phyloP scores from a whole-genome alignment of 2,888 invertebrate species.

The Stramonita haemastoma region DNA sequence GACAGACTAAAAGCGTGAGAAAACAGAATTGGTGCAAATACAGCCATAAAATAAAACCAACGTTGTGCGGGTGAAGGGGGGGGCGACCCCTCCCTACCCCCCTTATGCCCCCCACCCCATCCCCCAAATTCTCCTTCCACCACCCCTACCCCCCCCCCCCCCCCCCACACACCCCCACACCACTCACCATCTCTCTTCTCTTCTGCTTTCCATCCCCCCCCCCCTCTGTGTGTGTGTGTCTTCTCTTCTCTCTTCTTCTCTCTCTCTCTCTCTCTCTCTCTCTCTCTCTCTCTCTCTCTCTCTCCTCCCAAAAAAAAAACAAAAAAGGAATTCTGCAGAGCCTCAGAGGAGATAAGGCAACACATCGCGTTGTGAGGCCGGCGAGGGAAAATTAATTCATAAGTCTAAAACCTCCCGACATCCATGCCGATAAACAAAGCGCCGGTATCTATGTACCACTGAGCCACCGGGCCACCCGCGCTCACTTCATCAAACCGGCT shows the following conservation, averaged over 20 bases:
- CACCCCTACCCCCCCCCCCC: neutral
- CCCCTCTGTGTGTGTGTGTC: neutral
- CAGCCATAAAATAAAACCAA: too few relatives aligned
- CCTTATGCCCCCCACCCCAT: neutral
- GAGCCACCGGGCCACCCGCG: slow-evolving; percentile 34
- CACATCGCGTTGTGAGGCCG: slow-evolving; percentile 2
- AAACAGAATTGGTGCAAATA: too few relatives aligned
- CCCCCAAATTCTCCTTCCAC: neutral
- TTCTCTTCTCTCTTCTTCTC: too few relatives aligned
- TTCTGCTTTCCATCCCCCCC: neutral
- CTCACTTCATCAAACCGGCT: slow-evolving; percentile 10
- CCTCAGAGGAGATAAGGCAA: neutral
- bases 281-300: too few relatives aligned
- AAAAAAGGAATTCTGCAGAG: too few relatives aligned
- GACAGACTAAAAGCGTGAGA: too few relatives aligned
- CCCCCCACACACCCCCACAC: neutral
- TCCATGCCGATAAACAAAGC: slow-evolving; percentile 3
- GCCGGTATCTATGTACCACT: slow-evolving; percentile 28
- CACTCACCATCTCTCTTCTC: neutral
- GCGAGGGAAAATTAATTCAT: slow-evolving; percentile 36
- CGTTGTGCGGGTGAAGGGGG: too few relatives aligned
- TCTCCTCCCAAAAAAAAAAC: too few relatives aligned
- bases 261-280: too few relatives aligned
- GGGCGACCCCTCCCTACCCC: neutral
- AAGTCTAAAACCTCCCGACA: neutral